A percentile compares a stretch with the other conserved stretches of the same genome.
Evolutionary conservation across 37 sponge, comb jelly and placozoan species (phyloP).

Genomic region (Chondrilla cf. caribensis): DNA sequence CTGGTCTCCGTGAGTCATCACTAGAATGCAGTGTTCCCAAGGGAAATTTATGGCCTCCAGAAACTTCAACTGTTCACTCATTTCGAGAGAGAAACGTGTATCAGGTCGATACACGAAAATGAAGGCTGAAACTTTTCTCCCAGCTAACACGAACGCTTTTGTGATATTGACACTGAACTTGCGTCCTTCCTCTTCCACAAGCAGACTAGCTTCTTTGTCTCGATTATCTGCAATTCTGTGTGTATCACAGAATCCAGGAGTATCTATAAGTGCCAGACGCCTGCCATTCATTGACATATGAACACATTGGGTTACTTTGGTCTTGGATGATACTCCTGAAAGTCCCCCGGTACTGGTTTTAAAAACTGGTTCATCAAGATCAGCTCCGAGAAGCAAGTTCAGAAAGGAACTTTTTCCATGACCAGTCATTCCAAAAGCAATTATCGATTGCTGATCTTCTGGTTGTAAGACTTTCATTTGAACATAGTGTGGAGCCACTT

Average conservation of each 20-base stretch:
- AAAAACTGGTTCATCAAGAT: too few species aligned
- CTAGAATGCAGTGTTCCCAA: slow-evolving; percentile 3
- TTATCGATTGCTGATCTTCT: background rate
- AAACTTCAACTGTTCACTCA: background rate
- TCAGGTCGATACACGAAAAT: background rate
- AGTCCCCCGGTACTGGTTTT: background rate
- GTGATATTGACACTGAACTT: background rate
- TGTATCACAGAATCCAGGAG: background rate
- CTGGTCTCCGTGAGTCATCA: background rate
- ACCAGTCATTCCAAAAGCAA: background rate
- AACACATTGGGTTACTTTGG: background rate
- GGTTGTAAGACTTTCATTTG: too few species aligned
- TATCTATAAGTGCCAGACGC: background rate
- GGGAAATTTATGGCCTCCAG: background rate
- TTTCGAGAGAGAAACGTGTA: background rate
- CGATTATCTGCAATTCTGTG: background rate
- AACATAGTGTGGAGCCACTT: too few species aligned
- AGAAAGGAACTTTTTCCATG: slow-evolving; percentile 1
- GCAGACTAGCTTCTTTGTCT: background rate
- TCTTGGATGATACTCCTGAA: background rate
- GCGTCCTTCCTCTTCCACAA: background rate
- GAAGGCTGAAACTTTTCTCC: background rate
- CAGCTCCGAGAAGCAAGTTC: background rate
- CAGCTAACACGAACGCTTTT: background rate
- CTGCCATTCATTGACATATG: too few species aligned